Evolutionary conservation across 2,113 vertebrate species (phyloP).

Genomic region (Macrotis lagotis): DNA sequence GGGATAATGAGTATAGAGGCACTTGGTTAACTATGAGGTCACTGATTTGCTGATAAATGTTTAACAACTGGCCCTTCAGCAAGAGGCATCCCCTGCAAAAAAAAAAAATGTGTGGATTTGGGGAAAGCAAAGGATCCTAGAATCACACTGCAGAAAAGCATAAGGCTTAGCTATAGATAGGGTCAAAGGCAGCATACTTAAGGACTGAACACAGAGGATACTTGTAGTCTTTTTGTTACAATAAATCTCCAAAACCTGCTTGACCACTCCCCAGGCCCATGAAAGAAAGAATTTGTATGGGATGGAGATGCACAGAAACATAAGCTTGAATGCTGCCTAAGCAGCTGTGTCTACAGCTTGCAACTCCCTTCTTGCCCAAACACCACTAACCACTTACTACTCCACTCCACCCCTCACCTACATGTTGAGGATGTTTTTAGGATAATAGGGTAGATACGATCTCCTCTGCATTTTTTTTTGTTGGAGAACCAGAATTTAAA

Average conservation of each 20-base stretch:
- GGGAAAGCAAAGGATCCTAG: neutral
- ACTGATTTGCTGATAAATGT: neutral
- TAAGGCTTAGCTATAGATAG: neutral
- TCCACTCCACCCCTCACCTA: neutral
- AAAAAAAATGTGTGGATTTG: neutral
- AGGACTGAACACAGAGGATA: neutral
- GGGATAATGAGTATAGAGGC: neutral
- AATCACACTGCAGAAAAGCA: neutral
- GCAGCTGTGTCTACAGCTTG: neutral
- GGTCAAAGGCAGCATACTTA: neutral
- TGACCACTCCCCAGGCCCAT: neutral
- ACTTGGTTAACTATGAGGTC: neutral
- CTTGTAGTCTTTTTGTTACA: neutral
- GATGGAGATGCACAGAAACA: neutral
- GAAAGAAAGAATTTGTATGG: neutral
- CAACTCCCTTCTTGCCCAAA: neutral
- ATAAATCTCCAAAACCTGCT: neutral
- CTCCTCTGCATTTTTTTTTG: neutral
- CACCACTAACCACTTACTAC: neutral
- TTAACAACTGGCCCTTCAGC: neutral
- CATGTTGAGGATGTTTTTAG: neutral
- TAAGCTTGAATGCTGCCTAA: neutral
- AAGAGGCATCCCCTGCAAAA: neutral
- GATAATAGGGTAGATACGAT: neutral
- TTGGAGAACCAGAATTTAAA: neutral